Base-by-base conservation (phyloP, 2,797 vertebrate genomes). In the Benthosema pterotum region DNA sequence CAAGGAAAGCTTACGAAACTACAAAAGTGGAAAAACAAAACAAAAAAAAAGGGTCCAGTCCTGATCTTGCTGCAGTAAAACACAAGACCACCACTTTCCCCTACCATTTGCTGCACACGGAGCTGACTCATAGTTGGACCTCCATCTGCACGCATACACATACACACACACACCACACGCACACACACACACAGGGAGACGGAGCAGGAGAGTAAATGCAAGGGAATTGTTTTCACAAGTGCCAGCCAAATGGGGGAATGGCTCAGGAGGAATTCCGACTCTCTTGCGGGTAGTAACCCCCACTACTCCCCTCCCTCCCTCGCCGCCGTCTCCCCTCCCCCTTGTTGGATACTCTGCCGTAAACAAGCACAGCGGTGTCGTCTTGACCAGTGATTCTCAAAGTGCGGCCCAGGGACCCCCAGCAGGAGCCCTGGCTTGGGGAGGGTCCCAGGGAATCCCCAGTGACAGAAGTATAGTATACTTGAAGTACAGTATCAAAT, bases 221-320 rank as follows among this genome's bases (percentile, higher is more conserved):
- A 88, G 77, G 80, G 91, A 92, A 92, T 89, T 92, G 91, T 92
- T 93, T 92, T 93, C 90, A 91, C 91, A 91, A 93, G 86, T 93
- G 91, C 89, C 89, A 92, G 89, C 89, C 92, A 93, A 93, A 92
- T 90, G 90, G 87, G 89, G 87, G 82, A 92, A 91, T 52, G 80
- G 84, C 85, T 89, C 87, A 89, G 83, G 76, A 92, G 88, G 89
- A 92, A 92, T 92, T 91, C 88, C 75, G 62, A 85, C 85, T 90
- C 86, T 91, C 88, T 83, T 72, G 79, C 86, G 90, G 83, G 76
- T 79, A 88, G 87, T 90, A 91, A 91, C 88, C 80, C 83, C 85
- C 78, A 74, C 79, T n/a, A n/a, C n/a, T n/a, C 48, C 16, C 8
- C 45, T 15, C 55, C 7, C 16, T 13, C 53, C 2, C 32, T 42